Percentiles rank a stretch among this genome's conserved stretches.
Conservation (phyloP, 1,140 invertebrate genomes). For the Pollicipes pollicipes region DNA sequence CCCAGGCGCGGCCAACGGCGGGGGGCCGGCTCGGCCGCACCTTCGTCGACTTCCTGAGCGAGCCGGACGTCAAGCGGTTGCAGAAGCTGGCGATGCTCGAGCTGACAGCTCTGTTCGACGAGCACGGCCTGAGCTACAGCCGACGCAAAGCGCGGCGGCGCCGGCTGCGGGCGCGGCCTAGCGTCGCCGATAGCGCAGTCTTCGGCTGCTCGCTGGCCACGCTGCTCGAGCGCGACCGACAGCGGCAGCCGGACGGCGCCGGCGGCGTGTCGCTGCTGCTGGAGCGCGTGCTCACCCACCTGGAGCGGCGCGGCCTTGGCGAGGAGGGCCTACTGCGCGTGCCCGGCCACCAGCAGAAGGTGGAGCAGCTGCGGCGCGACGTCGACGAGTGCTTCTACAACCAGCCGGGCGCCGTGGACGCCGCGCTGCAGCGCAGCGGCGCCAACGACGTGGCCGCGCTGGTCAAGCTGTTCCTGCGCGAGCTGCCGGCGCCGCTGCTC, state of each 20-base stretch:
- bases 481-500: slow-evolving; percentile 54
- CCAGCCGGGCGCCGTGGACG: slow-evolving; percentile 43
- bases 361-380: slow-evolving; percentile 26
- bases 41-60: too few species aligned
- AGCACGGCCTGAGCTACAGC: slow-evolving; percentile 36
- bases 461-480: slow-evolving; percentile 28
- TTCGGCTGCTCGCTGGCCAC: slow-evolving; percentile 68
- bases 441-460: slow-evolving; percentile 26
- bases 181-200: slow-evolving; percentile 25
- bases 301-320: slow-evolving; percentile 24
- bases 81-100: slow-evolving; percentile 24
- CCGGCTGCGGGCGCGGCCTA: too few species aligned
- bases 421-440: slow-evolving; percentile 32
- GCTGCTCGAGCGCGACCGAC: slow-evolving; percentile 59
- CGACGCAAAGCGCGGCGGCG: too few species aligned
- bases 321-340: slow-evolving; percentile 27
- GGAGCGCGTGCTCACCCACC: slow-evolving; percentile 22
- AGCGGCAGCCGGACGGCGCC: slow-evolving; percentile 32
- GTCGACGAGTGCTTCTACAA: slow-evolving; percentile 26
- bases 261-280: neutral
- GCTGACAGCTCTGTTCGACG: slow-evolving; percentile 27
- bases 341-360: slow-evolving; percentile 24
- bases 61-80: too few species aligned
- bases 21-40: too few species aligned
- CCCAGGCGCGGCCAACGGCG: too few species aligned